Conservation (phyloP, 2,797 vertebrate species). For the Meriones psammophilus region DNA sequence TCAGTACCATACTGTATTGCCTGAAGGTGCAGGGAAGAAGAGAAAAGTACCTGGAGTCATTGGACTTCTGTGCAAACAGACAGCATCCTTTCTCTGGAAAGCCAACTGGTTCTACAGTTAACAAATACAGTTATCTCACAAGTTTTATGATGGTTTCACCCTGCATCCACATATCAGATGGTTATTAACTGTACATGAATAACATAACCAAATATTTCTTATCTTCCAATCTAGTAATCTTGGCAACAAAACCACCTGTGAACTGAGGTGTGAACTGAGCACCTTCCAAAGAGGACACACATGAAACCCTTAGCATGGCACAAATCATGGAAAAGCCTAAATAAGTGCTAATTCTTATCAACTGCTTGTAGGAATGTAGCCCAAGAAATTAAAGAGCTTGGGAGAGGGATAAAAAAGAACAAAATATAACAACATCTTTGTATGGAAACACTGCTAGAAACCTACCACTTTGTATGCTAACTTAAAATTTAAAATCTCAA, state of each 20-base stretch:
- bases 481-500: conserved; percentile 15
- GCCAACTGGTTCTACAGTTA: background rate
- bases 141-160: background rate
- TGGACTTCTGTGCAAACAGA: background rate
- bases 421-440: background rate
- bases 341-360: background rate
- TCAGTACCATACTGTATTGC: conserved; percentile 96
- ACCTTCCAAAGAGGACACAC: background rate
- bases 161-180: background rate
- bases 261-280: background rate
- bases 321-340: background rate
- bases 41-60: conserved; percentile 25
- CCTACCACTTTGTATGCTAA: background rate
- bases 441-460: background rate
- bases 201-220: background rate
- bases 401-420: background rate
- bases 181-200: background rate
- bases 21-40: conserved; percentile 84
- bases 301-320: background rate
- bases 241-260: background rate
- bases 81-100: background rate
- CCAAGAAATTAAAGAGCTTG: conserved; percentile 47
- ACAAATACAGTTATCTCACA: background rate
- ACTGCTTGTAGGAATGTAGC: conserved; percentile 20
- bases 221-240: background rate